Evolutionary conservation across 53 echinoderm and acorn worm genomes (phyloP).

Genomic region (Glandiceps talaboti): DNA sequence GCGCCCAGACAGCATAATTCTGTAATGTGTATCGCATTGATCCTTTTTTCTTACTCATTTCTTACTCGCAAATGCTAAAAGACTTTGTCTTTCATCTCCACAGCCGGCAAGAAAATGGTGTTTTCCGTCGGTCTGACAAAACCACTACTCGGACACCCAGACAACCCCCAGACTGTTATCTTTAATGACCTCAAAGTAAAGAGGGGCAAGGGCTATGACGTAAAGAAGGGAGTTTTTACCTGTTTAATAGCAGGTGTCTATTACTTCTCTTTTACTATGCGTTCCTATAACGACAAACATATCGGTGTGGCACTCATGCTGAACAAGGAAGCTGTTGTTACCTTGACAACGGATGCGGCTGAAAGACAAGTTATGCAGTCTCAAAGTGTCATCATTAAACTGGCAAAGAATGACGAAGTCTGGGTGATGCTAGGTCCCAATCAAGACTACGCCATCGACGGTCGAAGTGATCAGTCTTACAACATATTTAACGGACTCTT

Average conservation of each 20-base stretch:
- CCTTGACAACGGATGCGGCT: neutral
- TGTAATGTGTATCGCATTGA: too few relatives aligned
- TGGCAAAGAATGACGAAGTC: neutral
- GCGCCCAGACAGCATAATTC: too few relatives aligned
- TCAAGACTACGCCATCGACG: neutral
- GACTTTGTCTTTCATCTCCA: neutral
- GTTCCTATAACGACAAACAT: neutral
- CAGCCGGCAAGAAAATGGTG: neutral
- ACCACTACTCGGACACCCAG: neutral
- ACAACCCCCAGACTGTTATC: neutral
- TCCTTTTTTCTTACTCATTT: too few relatives aligned
- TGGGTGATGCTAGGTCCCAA: neutral
- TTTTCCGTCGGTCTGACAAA: neutral
- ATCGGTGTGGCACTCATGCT: neutral
- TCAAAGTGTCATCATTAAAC: neutral
- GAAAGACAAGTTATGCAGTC: neutral
- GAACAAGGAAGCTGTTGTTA: neutral
- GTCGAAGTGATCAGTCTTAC: neutral
- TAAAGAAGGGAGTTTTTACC: neutral
- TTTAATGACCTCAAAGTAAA: neutral
- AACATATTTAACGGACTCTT: neutral
- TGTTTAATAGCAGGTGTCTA: neutral
- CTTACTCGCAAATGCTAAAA: too few relatives aligned
- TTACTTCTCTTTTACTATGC: neutral
- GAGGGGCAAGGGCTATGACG: neutral